A percentile compares a stretch with the other conserved stretches of the same genome.
Evolutionary conservation across 2,888 invertebrate genomes (phyloP).

Genomic region (Smittia aterrima): DNA sequence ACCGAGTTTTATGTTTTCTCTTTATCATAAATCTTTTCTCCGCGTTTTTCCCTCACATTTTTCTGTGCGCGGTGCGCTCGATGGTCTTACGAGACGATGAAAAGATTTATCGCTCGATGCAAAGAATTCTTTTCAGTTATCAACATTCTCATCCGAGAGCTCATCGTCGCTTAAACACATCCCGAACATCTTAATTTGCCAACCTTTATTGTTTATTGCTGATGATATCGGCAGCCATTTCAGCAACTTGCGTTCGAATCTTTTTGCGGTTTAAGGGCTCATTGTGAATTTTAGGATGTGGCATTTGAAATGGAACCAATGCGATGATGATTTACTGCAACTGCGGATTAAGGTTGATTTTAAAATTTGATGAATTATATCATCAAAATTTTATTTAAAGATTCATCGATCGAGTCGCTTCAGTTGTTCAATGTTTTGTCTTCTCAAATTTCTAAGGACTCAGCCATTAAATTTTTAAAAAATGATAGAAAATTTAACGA

Average conservation of each 20-base stretch:
- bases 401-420: too few relatives aligned
- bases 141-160: not conserved
- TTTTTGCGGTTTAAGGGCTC: conserved; percentile 5
- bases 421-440: too few relatives aligned
- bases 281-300: conserved; percentile 4
- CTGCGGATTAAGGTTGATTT: too few relatives aligned
- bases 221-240: not conserved
- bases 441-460: too few relatives aligned
- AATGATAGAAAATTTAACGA: too few relatives aligned
- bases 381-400: too few relatives aligned
- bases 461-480: too few relatives aligned
- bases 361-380: too few relatives aligned
- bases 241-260: not conserved
- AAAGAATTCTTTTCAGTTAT: not conserved
- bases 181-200: conserved; percentile 18
- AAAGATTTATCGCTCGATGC: conserved; percentile 18
- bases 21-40: conserved; percentile 20
- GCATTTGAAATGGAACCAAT: conserved; percentile 9
- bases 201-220: conserved; percentile 22
- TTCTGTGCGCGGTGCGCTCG: not conserved
- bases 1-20: conserved; percentile 1
- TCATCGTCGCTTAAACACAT: not conserved
- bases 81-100: not conserved
- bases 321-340: conserved; percentile 3
- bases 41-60: not conserved